Conservation (phyloP, 2,797 vertebrate genomes). For the Ptychadena robeensis region DNA sequence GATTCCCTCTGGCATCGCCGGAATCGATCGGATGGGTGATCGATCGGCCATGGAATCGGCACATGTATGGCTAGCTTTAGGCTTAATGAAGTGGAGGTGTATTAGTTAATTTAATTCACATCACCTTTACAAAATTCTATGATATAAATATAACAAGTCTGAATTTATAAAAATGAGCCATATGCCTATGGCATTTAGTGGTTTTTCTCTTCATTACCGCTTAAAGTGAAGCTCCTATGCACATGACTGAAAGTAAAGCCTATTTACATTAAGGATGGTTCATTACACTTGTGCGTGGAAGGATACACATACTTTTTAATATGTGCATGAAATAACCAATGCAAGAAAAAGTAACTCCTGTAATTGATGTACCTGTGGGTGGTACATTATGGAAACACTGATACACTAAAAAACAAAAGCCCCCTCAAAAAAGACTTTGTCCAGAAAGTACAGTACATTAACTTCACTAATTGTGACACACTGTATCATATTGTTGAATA, state of each 20-base stretch:
- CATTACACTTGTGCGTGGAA: slow-evolving; percentile 43
- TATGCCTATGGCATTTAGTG: background rate
- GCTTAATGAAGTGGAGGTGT: too few species aligned
- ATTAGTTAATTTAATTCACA: background rate
- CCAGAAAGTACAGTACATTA: too few species aligned
- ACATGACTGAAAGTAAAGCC: slow-evolving; percentile 24
- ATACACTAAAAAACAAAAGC: slow-evolving; percentile 12
- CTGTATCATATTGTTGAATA: too few species aligned
- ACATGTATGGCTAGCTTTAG: too few species aligned
- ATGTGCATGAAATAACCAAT: slow-evolving; percentile 37
- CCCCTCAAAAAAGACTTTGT: too few species aligned
- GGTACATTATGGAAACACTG: slow-evolving; percentile 12
- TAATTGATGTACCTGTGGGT: slow-evolving; percentile 29
- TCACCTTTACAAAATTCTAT: background rate
- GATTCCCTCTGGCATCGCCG: too few species aligned
- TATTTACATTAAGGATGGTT: slow-evolving; percentile 23
- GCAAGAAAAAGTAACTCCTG: background rate
- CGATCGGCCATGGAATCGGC: too few species aligned
- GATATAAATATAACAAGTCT: background rate
- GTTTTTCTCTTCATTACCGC: background rate
- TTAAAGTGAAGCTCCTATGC: slow-evolving; percentile 6
- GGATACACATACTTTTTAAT: slow-evolving; percentile 34
- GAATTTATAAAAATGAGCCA: background rate
- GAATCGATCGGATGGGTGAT: too few species aligned
- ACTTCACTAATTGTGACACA: too few species aligned